phyloP scores from a whole-genome alignment of 2,888 invertebrate species.

The Chaetogeoica ovagalla region DNA sequence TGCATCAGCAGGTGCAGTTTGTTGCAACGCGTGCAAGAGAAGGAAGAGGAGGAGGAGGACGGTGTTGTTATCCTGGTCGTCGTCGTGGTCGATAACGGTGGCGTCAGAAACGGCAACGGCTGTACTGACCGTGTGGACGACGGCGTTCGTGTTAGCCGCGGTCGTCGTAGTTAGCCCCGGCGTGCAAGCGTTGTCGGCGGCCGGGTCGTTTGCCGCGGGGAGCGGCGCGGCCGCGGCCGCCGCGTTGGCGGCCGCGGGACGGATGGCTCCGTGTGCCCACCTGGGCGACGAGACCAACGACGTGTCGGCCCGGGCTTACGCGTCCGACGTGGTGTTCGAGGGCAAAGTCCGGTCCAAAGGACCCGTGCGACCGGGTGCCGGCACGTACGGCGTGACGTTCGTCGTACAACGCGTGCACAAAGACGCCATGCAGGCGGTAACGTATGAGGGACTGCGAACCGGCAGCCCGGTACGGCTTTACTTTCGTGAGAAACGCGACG shows the following conservation, averaged over 20 bases:
- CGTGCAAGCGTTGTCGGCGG: slow-evolving; percentile 33
- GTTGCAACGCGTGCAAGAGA: slow-evolving; percentile 13
- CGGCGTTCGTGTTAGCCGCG: slow-evolving; percentile 34
- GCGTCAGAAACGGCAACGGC: neutral
- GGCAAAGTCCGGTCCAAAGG: slow-evolving; percentile 70
- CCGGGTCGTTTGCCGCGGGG: slow-evolving; percentile 9
- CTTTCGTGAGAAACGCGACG: slow-evolving; percentile 56
- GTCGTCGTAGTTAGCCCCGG: slow-evolving; percentile 7
- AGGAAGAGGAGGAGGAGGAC: neutral
- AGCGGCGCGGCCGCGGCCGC: slow-evolving; percentile 29
- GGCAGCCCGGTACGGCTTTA: slow-evolving; percentile 55
- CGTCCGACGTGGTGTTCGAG: slow-evolving; percentile 70
- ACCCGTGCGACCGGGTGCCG: slow-evolving; percentile 63
- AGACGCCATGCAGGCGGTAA: slow-evolving; percentile 58
- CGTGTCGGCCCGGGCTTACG: slow-evolving; percentile 68
- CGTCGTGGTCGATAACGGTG: neutral
- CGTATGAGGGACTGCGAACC: slow-evolving; percentile 49
- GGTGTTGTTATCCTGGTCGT: neutral
- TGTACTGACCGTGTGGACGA: slow-evolving; percentile 35
- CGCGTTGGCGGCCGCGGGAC: slow-evolving; percentile 46
- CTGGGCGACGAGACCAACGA: slow-evolving; percentile 60
- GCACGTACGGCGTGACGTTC: slow-evolving; percentile 69
- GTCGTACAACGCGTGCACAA: slow-evolving; percentile 69
- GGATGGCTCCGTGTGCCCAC: slow-evolving; percentile 56
- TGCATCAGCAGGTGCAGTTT: slow-evolving; percentile 18